Percentiles rank a stretch among this genome's conserved stretches.
phyloP scores from a whole-genome alignment of 1,140 invertebrate species.

The Zaprionus camerounensis region DNA sequence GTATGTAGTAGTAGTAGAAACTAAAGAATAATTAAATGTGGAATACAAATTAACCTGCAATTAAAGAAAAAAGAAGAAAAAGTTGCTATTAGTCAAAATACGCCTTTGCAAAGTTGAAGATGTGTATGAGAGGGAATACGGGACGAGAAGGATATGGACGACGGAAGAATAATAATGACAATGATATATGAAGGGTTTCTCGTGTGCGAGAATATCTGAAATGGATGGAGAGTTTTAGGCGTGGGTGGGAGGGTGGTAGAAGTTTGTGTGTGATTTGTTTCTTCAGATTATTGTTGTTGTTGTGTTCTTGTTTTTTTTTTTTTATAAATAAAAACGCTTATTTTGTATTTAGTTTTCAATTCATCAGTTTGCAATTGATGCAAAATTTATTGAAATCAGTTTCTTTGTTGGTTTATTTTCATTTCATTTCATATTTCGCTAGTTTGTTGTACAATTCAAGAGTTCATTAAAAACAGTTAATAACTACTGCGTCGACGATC shows the following conservation, averaged over 20 bases:
- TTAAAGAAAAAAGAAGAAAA: slow-evolving; percentile 84
- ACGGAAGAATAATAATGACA: not conserved
- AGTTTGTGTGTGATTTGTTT: slow-evolving; percentile 19
- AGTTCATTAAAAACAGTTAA: slow-evolving; percentile 37
- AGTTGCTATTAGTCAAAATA: slow-evolving; percentile 82
- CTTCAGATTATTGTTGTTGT: slow-evolving; percentile 23
- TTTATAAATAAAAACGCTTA: slow-evolving; percentile 76
- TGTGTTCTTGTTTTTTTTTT: slow-evolving; percentile 29
- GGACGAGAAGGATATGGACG: slow-evolving; percentile 5
- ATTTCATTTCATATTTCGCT: slow-evolving; percentile 35
- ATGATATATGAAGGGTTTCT: not conserved
- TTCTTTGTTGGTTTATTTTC: slow-evolving; percentile 33
- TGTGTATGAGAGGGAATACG: slow-evolving; percentile 9
- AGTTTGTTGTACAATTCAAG: slow-evolving; percentile 58
- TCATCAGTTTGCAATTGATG: slow-evolving; percentile 63
- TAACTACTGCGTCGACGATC: slow-evolving; percentile 28
- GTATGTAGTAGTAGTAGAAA: slow-evolving; percentile 55
- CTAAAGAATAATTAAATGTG: slow-evolving; percentile 65
- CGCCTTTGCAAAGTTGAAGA: slow-evolving; percentile 49
- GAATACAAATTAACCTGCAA: slow-evolving; percentile 81
- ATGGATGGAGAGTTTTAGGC: slow-evolving; percentile 26
- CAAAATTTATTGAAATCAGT: slow-evolving; percentile 72
- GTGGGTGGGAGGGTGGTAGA: not conserved
- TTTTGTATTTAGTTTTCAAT: slow-evolving; percentile 74
- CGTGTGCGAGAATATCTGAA: slow-evolving; percentile 22